Base-by-base conservation (phyloP, 2,888 invertebrate genomes). In the Marronus borbonicus region DNA sequence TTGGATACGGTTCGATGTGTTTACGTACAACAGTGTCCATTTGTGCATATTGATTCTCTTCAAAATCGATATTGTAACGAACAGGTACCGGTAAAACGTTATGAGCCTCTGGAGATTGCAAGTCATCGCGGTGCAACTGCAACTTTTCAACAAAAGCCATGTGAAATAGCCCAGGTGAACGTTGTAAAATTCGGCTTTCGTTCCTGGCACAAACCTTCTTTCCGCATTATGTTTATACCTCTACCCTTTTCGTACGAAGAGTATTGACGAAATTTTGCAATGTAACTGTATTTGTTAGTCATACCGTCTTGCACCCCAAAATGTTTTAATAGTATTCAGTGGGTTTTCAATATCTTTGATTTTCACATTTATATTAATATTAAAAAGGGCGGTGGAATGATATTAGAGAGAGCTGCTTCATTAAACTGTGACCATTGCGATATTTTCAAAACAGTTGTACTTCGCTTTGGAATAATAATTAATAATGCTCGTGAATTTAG, bases 41-140 rank as follows among this genome's bases (percentile, higher is more conserved):
- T 78, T 62, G 78, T 68, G 68, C 76, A 76, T 72, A 79, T 79
- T 66, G 76, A 79, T 76, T 76, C 70, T 76, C 69, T 68, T 69
- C 8, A 74, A 55, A 69, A 74, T 77, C 76, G 79, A 77, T 78
- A 74, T 74, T 62, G 60, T 70, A 65, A 36, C 66, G 58, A 69
- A 80, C 79, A 74, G 66, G 66, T 60, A 80, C 77, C 80, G 79
- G 69, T 80, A 79, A 68, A 78, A 76, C 28, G 79, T 76, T 72
- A 80, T 31, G 77, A 80, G 78, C 76, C 81, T 76, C 80, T 31
- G 28, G 79, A 80, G 80, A 78, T 60, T 79, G 79, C 79, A 79
- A 80, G 80, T 78, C 80, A 80, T 79, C 70, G 44, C 79, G 66
- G 74, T 80, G 78, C 80, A 80, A 80, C 78, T 80, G 79, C 80